Evolutionary conservation across 2,888 invertebrate genomes (phyloP), one percentile per base, ranked within the genome.

Genomic region (Polylopha cassiicola): DNA sequence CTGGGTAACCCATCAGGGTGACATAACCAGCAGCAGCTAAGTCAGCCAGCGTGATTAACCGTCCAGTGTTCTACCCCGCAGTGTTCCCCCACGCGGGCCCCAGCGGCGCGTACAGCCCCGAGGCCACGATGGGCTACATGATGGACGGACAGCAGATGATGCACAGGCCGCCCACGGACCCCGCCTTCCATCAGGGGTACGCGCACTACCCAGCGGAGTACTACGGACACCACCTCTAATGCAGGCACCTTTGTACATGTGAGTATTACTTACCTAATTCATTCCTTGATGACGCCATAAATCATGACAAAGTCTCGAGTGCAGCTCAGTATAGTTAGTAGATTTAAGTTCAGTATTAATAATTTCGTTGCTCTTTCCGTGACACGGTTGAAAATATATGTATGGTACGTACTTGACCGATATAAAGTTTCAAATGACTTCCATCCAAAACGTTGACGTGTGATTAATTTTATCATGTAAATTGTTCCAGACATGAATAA

Each of bases 101-200:
- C 65, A 95, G 95, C 87, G 95, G 95, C 66, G 94, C 94, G 55
- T 98, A 98, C 89, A 97, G 97, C 87, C 97, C 97, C 59, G 98
- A 98, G 81, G 95, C 95, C 67, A 91, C 94, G 75, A 95, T 95
- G 91, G 95, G 97, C 82, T 96, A 97, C 86, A 97, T 97, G 94
- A 97, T 97, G 95, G 97, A 98, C 87, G 95, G 95, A 65, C 95
- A 95, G 87, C 95, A 95, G 87, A 96, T 96, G 95, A 95, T 95
- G 94, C 95, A 95, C 89, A 92, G 95, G 89, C 94, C 95, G 71
- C 95, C 95, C 58, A 93, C 94, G 61, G 95, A 95, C 88, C 93
- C 95, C 44, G 92, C 93, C 87, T 95, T 95, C 90, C 95, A 95
- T 89, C 95, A 95, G 88, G 95, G 95, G 76, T 95, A 95, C 88